phyloP scores from a whole-genome alignment of 2,888 invertebrate species.

The Tenthredo scrophulariae region DNA sequence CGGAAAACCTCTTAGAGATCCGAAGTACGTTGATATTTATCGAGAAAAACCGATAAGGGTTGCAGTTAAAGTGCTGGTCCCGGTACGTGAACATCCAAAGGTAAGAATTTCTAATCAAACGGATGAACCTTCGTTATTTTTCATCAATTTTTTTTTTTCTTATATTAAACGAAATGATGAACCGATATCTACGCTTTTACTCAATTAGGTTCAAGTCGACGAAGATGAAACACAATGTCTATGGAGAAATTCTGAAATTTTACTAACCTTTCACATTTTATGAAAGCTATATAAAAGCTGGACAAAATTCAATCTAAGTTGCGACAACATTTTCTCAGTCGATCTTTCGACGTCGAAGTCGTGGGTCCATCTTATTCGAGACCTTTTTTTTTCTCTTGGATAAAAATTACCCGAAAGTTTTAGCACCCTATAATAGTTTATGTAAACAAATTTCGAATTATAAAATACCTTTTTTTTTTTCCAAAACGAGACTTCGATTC shows the following conservation, averaged over 20 bases:
- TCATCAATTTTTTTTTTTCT: not conserved
- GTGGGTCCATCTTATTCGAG: too few species aligned
- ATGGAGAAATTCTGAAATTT: not conserved
- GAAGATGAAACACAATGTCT: not conserved
- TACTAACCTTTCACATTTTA: not conserved
- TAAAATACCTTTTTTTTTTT: too few species aligned
- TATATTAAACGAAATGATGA: not conserved
- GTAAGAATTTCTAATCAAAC: conserved; percentile 73
- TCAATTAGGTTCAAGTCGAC: not conserved
- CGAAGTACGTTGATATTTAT: conserved; percentile 88
- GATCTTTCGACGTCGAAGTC: not conserved
- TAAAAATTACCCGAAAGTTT: not conserved
- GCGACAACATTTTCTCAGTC: not conserved
- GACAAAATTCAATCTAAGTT: not conserved
- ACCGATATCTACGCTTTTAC: not conserved
- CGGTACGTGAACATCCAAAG: conserved; percentile 87
- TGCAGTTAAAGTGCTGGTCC: conserved; percentile 86
- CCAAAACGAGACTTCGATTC: too few species aligned
- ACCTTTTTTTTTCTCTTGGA: too few species aligned
- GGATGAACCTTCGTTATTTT: not conserved
- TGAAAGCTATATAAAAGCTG: not conserved
- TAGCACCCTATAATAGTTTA: not conserved
- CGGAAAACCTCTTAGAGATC: conserved; percentile 85
- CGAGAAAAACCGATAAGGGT: conserved; percentile 87
- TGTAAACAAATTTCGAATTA: not conserved